A percentile compares a stretch with the other conserved stretches of the same genome.
Conservation (phyloP, 2,113 vertebrate species). For the Tragelaphus scriptus region DNA sequence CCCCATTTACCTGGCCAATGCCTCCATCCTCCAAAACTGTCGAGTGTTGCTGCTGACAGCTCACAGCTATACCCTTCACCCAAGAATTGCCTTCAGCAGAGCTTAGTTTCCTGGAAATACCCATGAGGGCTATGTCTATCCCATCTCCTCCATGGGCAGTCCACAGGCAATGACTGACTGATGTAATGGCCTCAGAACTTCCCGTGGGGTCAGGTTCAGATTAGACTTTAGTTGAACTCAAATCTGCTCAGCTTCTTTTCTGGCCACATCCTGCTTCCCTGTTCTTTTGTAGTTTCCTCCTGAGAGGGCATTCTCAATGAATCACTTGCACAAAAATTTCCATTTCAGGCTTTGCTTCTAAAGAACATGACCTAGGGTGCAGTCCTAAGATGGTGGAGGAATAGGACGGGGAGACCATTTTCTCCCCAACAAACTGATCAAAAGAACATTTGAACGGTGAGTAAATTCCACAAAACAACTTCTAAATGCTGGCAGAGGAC, state of each 20-base stretch:
- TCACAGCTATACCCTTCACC: background rate
- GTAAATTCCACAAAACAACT: no score
- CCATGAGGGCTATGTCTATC: background rate
- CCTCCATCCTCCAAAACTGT: background rate
- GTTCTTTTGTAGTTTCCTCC: background rate
- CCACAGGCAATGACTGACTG: background rate
- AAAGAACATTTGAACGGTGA: no score
- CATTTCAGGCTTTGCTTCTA: background rate
- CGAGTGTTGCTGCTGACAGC: background rate
- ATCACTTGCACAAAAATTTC: background rate
- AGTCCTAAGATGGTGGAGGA: rapidly evolving
- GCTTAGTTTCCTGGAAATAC: background rate
- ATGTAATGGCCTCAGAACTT: background rate
- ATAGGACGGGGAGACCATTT: no score
- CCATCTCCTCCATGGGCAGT: background rate
- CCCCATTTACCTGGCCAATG: background rate
- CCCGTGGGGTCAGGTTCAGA: background rate
- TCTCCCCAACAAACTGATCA: no score
- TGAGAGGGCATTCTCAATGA: background rate
- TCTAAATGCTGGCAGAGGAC: no score
- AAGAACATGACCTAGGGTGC: background rate
- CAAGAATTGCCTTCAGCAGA: background rate
- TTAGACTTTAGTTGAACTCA: background rate
- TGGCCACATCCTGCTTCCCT: background rate
- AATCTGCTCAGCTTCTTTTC: background rate